Base-by-base conservation (phyloP, 2,797 vertebrate genomes). In the Rhinoraja longicauda region DNA sequence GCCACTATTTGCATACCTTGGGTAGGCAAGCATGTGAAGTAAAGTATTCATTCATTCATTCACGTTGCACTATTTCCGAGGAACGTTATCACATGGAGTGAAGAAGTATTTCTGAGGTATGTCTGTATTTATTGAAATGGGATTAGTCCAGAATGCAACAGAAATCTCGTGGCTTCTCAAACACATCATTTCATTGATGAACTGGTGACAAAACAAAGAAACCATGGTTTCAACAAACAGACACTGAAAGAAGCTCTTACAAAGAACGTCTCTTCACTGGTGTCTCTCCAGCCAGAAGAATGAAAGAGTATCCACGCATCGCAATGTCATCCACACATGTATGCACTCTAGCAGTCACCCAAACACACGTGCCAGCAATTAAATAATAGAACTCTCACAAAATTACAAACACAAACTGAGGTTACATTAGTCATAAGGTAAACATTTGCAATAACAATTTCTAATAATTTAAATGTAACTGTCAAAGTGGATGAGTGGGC, bases 391-490 rank as follows among this genome's bases (percentile, higher is more conserved):
- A 15, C 75, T 92, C 92, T 92, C 67, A 92, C 9, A n/a, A 73
- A 75, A 29, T 7, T 70, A 24, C 92, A 92, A 92, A 62, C 57
- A 86, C 26, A 75, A n/a, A 24, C n/a, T 92, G 88, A 90, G 88
- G 90, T 92, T 92, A 92, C 39, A 92, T 75, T 92, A 75, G 70
- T 92, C 75, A 88, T 62, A 88, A 88, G 59, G 90, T 92, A 92
- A 92, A 92, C 90, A 92, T 53, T 53, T 92, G 24, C 39, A 91
- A 72, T 75, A 75, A 79, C 17, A 79, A 75, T 45, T 39, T 73
- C 67, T 53, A 92, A 62, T 53, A 26, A 90, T 39, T 29, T 53
- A 39, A 91, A 73, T 24, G 39, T 67, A 75, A 92, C 45, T 53
- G 92, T 75, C 73, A n/a, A 91, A 91, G 15, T 39, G 32, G 10